Base-by-base conservation (phyloP, 2,113 vertebrate genomes). In the Apteryx owenii region DNA sequence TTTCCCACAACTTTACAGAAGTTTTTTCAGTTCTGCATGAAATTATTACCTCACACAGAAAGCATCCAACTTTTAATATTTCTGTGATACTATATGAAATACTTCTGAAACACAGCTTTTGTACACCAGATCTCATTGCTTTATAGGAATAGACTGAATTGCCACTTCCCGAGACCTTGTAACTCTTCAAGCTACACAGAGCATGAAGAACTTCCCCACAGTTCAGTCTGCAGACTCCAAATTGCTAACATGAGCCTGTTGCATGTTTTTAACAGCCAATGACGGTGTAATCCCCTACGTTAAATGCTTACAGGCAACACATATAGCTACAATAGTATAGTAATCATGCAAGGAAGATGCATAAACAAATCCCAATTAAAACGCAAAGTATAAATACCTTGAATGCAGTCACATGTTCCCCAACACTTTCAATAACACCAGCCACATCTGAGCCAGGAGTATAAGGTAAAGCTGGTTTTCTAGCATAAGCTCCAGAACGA, bases 381-480 rank as follows among this genome's bases (percentile, higher is more conserved):
- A 3, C 9, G 42, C 51, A 3, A 1, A 0, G 38, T 8, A 16
- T 0, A 29, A 53, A 36, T 97, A 99, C 99, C 99, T 99, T 98
- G 40, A 99, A 97, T 3, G 94, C 84, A 48, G 95, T 96, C 46
- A 99, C 99, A 4, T 92, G 94, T 0, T 98, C 96, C 81, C 99
- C 99, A 17, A 99, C 97, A 5, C 92, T 76, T 60, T 99, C 98
- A 44, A 99, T 65, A 6, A 99, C 96, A 12, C 99, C 99, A 3
- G 99, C 98, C 46, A 98, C 98, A 25, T 99, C 99, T 0, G 97
- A 92, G 78, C 99, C 99, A 1, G 99, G 99, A 0, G 98, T 99
- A 64, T 99, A 99, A 0, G 99, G 99, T 13, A 99, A 89, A 7
- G 64, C 3, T 1, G 99, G 99, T 54, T 97, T 99, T 10, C 97